A percentile compares a stretch with the other conserved stretches of the same genome.
Conservation (phyloP, 2,888 invertebrate species). For the Pegoplata infirma region DNA sequence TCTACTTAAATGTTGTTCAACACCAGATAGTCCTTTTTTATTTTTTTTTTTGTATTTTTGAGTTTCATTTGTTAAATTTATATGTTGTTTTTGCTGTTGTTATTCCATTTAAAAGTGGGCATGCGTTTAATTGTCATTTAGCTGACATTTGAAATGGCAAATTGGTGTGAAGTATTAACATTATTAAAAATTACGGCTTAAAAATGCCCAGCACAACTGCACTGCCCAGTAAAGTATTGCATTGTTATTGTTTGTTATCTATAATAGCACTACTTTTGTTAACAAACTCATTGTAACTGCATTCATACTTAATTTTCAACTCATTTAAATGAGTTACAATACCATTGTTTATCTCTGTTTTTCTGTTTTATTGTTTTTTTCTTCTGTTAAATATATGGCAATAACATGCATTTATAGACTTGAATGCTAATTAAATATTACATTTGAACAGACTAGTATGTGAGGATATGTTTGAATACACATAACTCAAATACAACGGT, state of each 20-base stretch:
- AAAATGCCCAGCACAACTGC: too few species aligned
- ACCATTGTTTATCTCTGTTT: conserved; percentile 34
- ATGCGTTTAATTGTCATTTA: conserved; percentile 67
- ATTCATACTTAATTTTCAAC: conserved; percentile 35
- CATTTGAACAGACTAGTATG: too few species aligned
- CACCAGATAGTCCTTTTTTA: conserved; percentile 68
- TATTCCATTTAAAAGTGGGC: conserved; percentile 44
- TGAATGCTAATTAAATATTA: conserved; percentile 20
- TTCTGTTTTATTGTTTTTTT: background rate
- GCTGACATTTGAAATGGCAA: conserved; percentile 69
- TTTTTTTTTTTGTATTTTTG: background rate
- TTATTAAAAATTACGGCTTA: conserved; percentile 62
- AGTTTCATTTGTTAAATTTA: background rate
- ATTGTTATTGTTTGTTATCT: conserved; percentile 51
- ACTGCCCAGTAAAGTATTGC: too few species aligned
- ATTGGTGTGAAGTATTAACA: conserved; percentile 65
- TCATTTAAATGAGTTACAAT: conserved; percentile 43
- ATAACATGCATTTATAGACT: conserved; percentile 19
- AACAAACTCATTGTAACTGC: background rate
- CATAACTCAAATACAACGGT: too few species aligned
- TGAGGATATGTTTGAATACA: too few species aligned
- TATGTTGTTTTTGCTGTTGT: conserved; percentile 11
- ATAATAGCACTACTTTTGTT: conserved; percentile 14
- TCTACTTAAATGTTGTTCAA: conserved; percentile 68
- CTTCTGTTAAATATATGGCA: too few species aligned